A percentile compares a stretch with the other conserved stretches of the same genome.
Evolutionary conservation across 2,888 invertebrate genomes (phyloP).

Genomic region (Hyalella azteca): DNA sequence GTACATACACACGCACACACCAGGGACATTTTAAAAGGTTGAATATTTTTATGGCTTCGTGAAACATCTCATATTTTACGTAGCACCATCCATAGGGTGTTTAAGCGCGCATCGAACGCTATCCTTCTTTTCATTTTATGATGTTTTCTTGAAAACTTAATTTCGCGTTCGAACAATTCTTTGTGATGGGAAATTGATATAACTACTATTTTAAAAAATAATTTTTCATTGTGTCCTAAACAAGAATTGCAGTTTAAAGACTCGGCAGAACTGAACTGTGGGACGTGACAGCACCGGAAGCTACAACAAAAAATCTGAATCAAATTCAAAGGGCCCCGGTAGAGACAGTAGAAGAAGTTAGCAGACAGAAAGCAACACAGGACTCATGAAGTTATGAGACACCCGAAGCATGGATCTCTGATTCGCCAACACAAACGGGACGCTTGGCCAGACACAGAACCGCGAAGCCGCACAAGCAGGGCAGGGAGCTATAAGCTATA

Average conservation of each 20-base stretch:
- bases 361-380: conserved; percentile 28
- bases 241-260: not conserved
- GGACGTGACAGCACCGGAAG: conserved; percentile 15
- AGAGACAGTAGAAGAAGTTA: conserved; percentile 21
- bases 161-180: no score
- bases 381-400: conserved; percentile 11
- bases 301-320: conserved; percentile 17
- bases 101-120: no score
- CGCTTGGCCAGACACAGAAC: conserved; percentile 28
- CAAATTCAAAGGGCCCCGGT: not conserved
- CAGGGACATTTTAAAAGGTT: conserved; percentile 17
- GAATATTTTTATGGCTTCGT: conserved; percentile 15
- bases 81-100: no score
- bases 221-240: not conserved
- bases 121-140: no score
- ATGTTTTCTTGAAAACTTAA: no score
- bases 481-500: conserved; percentile 34
- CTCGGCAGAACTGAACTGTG: conserved; percentile 12
- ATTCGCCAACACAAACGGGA: conserved; percentile 2
- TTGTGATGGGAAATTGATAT: no score
- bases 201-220: no score
- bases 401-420: conserved; percentile 7
- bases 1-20: conserved; percentile 33
- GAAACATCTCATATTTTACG: no score
- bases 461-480: conserved; percentile 8